Conservation (phyloP, 1,140 invertebrate species). For the Lanistes nyassanus region DNA sequence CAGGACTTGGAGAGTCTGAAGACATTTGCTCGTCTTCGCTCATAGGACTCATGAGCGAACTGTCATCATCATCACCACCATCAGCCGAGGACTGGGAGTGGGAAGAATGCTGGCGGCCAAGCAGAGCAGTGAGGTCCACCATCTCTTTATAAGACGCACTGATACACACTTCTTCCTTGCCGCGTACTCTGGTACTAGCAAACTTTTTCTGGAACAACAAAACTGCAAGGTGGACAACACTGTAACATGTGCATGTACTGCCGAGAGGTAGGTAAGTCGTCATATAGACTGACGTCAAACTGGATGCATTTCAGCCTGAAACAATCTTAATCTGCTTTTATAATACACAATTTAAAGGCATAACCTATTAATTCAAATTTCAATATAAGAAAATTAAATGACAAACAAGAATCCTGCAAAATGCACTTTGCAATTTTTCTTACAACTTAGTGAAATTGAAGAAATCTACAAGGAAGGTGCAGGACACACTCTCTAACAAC, state of each 20-base stretch:
- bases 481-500: no score
- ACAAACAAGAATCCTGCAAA: no score
- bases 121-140: conserved; percentile 54
- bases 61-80: conserved; percentile 8
- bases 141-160: conserved; percentile 52
- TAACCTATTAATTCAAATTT: no score
- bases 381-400: no score
- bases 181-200: conserved; percentile 61
- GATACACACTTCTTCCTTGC: conserved; percentile 66
- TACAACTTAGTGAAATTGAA: no score
- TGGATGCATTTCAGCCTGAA: no score
- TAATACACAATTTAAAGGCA: no score
- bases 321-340: no score
- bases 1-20: conserved; percentile 31
- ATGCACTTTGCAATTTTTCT: no score
- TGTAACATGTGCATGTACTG: not conserved
- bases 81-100: conserved; percentile 33
- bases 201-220: conserved; percentile 41
- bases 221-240: not conserved
- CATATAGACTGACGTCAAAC: no score
- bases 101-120: conserved; percentile 52
- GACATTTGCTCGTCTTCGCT: conserved; percentile 59
- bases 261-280: not conserved
- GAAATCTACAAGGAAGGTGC: no score
- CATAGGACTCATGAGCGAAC: conserved; percentile 31